These are phyloP conservation scores for Oreochromis niloticus DNA, from an alignment of 2,113 vertebrate genomes.

Conservation along the genomic window DNA sequence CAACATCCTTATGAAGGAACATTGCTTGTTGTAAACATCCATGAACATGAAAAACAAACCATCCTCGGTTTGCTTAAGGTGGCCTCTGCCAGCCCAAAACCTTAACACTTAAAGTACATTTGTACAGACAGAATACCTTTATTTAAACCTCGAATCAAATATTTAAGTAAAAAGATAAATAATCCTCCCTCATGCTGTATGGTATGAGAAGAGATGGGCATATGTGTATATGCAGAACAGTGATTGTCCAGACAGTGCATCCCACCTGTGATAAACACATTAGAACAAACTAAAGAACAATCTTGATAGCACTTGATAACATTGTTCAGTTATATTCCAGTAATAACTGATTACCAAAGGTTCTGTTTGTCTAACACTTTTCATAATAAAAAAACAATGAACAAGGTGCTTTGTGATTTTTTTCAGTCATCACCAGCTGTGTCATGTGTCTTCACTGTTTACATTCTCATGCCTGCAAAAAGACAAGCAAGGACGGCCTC, in stretches of 20 bases:
- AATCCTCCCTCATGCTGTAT: background rate
- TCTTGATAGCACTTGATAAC: background rate
- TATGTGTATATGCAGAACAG: background rate
- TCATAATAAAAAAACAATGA: background rate
- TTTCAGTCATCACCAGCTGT: background rate
- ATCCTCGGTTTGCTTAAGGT: background rate
- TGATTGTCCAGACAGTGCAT: background rate
- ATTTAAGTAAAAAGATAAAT: background rate
- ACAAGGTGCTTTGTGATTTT: background rate
- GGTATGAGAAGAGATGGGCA: background rate
- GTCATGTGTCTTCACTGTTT: background rate
- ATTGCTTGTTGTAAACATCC: background rate
- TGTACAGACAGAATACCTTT: background rate
- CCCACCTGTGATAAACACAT: background rate
- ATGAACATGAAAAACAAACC: background rate
- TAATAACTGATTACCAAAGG: background rate
- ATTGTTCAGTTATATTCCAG: background rate
- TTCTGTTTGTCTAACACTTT: background rate
- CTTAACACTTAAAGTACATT: background rate
- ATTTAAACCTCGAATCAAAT: background rate
- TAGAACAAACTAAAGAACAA: background rate
- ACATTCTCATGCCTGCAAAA: background rate
- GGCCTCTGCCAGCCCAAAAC: background rate
- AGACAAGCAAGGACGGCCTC: background rate
- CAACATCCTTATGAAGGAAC: background rate